Percentiles rank a stretch among this genome's conserved stretches.
Conservation (phyloP, 2,113 vertebrate species). For the Cisticola juncidis region DNA sequence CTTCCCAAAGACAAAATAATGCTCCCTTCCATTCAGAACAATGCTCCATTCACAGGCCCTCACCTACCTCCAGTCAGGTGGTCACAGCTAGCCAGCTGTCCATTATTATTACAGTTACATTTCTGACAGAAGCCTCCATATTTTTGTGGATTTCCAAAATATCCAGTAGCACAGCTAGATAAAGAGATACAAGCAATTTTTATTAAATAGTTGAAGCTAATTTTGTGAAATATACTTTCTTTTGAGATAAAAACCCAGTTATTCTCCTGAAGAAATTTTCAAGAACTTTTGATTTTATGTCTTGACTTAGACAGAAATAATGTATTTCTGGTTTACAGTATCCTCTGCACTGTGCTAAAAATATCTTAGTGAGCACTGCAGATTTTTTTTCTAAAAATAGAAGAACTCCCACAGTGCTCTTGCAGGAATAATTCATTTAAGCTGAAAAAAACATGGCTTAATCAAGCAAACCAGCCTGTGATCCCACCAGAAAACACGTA, state of each 20-base stretch:
- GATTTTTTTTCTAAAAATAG: background rate
- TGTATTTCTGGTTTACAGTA: background rate
- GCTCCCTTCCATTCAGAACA: background rate
- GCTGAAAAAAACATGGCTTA: background rate
- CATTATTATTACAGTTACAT: slow-evolving; percentile 82
- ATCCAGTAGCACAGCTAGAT: slow-evolving; percentile 89
- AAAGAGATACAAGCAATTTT: background rate
- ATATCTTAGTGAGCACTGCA: background rate
- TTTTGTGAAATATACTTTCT: background rate
- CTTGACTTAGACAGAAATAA: background rate
- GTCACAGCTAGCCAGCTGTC: slow-evolving; percentile 81
- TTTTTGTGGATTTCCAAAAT: slow-evolving; percentile 86
- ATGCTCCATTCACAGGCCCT: background rate
- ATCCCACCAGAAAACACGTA: background rate
- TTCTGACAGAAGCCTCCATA: slow-evolving; percentile 82
- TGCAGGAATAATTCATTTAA: background rate
- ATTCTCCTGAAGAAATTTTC: background rate
- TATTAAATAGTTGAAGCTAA: background rate
- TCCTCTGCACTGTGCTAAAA: slow-evolving; percentile 20
- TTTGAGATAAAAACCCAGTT: background rate
- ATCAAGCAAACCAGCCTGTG: background rate
- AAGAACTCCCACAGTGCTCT: background rate
- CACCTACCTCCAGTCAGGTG: slow-evolving; percentile 84
- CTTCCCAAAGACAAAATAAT: background rate
- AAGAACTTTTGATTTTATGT: background rate